Evolutionary conservation across 2,888 invertebrate species (phyloP), one percentile per base, ranked within the genome.

Genomic region (Dolomedes plantarius): DNA sequence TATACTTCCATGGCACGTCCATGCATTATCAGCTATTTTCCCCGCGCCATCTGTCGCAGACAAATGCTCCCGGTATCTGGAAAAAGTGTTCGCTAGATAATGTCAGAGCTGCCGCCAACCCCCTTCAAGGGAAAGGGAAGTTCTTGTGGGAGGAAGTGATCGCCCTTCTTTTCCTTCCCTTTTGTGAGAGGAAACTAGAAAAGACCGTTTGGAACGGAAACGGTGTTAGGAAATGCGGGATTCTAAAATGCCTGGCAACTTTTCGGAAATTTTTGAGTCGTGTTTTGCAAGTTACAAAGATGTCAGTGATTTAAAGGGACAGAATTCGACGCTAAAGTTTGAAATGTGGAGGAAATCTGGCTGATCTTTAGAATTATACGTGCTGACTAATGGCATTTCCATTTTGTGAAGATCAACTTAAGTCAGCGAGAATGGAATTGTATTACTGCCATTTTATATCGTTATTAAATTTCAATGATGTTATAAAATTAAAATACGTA

Each of bases 31-130:
- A 46, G 46, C 46, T 46, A 46, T 46, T 46, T 46, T 16, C 16
- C 46, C 46, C 46, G 46, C 46, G n/a, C 46, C 46, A 46, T 46
- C 46, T 46, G 46, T 16, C 16, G 46, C n/a, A 46, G 46, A 46
- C 46, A 46, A 46, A 46, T 46, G 16, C 46, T n/a, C n/a, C 46
- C 16, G 46, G 46, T 46, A 46, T 46, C 46, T 46, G 46, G 46
- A 16, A 36, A 36, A 46, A 46, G 13, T 46, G 46, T 46, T 46
- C n/a, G 6, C 46, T 2, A 46, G 46, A 46, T 46, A 46, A 46
- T 46, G 46, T 16, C 16, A 11, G 5, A n/a, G n/a, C 11, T 11
- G 11, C 11, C 11, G 5, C 36, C 36, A 36, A n/a, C n/a, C n/a
- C 36, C 36, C 36, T 36, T 36, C 36, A 36, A 36, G 6, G 11